Conservation (phyloP, 2,113 vertebrate genomes). For the Centropristis striata region DNA sequence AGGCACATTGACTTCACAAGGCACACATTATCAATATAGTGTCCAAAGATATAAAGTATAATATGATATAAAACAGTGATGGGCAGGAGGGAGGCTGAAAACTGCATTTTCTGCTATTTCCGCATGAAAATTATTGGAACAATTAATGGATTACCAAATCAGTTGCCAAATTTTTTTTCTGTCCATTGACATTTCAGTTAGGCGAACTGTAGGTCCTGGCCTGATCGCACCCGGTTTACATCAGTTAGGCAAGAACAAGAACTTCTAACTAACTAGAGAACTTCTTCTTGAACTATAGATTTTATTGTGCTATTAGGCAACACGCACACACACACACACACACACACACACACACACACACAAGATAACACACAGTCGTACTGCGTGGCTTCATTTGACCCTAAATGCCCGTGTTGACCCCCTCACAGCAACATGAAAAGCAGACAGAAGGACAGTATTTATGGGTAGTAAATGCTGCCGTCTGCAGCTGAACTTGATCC, state of each 20-base stretch:
- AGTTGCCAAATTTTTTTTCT: too few relatives aligned
- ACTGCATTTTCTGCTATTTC: too few relatives aligned
- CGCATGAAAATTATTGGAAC: too few relatives aligned
- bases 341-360: too few relatives aligned
- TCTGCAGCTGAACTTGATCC: conserved; percentile 48
- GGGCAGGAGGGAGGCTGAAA: too few relatives aligned
- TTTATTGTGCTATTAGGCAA: not conserved
- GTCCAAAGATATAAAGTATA: too few relatives aligned
- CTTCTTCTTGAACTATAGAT: conserved; percentile 12
- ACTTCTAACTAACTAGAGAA: not conserved
- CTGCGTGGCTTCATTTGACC: conserved; percentile 29
- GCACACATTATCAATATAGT: not conserved
- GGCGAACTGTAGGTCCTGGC: too few relatives aligned
- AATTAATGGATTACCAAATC: too few relatives aligned
- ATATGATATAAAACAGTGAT: too few relatives aligned
- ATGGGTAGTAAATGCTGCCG: conserved; percentile 40
- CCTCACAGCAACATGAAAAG: conserved; percentile 22
- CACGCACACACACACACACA: conserved; percentile 14
- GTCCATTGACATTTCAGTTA: too few relatives aligned
- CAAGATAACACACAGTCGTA: not conserved
- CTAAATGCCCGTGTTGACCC: conserved; percentile 20
- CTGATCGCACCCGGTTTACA: not conserved
- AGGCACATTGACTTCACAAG: too few relatives aligned
- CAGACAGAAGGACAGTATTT: conserved; percentile 42
- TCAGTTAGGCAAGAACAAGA: not conserved